Evolutionary conservation across 2,797 vertebrate species (phyloP), one percentile per base, ranked within the genome.

Genomic region (Amphiprion clarkii): DNA sequence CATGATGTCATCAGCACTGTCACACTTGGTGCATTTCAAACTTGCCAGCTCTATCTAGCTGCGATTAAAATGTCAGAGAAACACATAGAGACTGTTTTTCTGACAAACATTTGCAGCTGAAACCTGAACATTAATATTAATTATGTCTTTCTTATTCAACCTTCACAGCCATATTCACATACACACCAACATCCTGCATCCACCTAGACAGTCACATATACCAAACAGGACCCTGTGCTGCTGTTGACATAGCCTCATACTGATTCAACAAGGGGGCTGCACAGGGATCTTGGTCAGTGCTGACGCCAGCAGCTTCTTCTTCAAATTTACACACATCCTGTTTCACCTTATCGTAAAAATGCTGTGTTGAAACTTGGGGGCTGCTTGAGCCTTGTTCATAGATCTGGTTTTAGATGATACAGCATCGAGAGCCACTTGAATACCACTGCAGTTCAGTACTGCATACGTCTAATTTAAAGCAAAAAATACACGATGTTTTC

Each of bases 261-360:
- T 58, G 52, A 67, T 62, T 69, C 83, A 76, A 65, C 79, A 63
- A 48, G 78, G 60, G 27, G 55, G 61, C 55, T 60, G 42, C 46
- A 59, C 40, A 3, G 76, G 67, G 75, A 69, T 61, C 19, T 21
- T 48, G 57, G 46, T 79, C 46, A 36, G 63, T 79, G 82, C 82
- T 85, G 82, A 84, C 74, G 71, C 4, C 51, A 68, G 78, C 67
- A 71, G 56, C 73, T 70, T 67, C 71, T 53, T 52, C 49, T 40
- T 6, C 19, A 44, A 55, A 65, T 60, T 79, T 71, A 61, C 52
- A 59, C 72, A 64, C 25, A 71, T 79, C 61, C 68, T 53, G 13
- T 54, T 72, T 76, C 19, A 61, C 66, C 71, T 73, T 7, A 68
- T 48, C 1, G 11, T 61, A 63, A 16, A 59, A 48, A 53, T 49